Percentiles rank a stretch among this genome's conserved stretches.
These are phyloP conservation scores for Natator depressus DNA, from an alignment of 2,113 vertebrate species.

Conservation along the genomic window DNA sequence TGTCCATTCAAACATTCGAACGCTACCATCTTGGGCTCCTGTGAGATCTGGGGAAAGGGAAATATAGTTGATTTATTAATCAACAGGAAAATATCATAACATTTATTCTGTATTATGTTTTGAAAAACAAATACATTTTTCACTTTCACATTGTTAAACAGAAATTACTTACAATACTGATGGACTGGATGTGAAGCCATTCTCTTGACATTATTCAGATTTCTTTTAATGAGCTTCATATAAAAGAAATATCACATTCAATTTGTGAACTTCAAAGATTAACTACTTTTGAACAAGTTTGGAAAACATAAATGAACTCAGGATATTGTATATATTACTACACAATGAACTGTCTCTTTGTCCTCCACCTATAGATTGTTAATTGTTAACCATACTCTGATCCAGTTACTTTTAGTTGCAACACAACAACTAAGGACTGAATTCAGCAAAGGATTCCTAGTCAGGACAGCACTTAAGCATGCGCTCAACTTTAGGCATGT, in stretches of 20 bases:
- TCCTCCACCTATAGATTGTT: neutral
- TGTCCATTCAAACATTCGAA: slow-evolving; percentile 99
- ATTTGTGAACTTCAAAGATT: neutral
- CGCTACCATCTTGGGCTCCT: slow-evolving; percentile 96
- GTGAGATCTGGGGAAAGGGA: slow-evolving; percentile 87
- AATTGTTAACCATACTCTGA: neutral
- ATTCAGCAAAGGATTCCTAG: neutral
- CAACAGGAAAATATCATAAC: neutral
- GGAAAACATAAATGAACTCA: neutral
- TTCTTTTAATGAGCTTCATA: slow-evolving; percentile 95
- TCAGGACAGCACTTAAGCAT: neutral
- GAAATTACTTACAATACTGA: slow-evolving; percentile 93
- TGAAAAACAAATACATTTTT: neutral
- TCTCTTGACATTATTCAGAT: slow-evolving; percentile 97
- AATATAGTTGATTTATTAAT: neutral
- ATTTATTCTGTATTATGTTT: neutral
- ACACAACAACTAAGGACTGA: neutral
- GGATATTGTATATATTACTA: neutral
- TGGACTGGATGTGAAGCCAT: slow-evolving; percentile 98
- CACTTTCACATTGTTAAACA: neutral
- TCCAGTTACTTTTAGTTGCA: neutral
- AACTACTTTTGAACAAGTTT: neutral
- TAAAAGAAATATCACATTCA: slow-evolving; percentile 14
- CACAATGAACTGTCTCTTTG: neutral
- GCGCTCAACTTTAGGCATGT: neutral